Evolutionary conservation across 2,113 vertebrate genomes (phyloP).

Genomic region (Actinemys pallida): DNA sequence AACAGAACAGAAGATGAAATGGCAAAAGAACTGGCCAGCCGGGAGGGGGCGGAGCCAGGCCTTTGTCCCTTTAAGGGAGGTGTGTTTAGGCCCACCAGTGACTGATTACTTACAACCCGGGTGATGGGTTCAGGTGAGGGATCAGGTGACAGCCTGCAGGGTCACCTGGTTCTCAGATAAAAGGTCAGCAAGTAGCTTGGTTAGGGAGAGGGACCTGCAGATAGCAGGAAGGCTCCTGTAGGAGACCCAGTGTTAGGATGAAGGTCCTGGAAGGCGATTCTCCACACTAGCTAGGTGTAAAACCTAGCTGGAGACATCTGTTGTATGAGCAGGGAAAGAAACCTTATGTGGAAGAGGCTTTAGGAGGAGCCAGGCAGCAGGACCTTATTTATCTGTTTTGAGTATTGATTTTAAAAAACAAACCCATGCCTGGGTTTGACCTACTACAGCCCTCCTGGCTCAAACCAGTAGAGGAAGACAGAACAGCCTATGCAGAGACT

Average conservation of each 20-base stretch:
- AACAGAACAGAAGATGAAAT: conserved; percentile 2
- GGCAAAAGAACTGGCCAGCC: not conserved
- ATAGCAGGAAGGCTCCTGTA: not conserved
- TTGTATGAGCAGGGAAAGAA: not conserved
- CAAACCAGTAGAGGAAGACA: too few relatives aligned
- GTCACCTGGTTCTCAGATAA: not conserved
- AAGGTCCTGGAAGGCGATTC: not conserved
- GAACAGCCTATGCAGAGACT: not conserved
- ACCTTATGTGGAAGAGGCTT: not conserved
- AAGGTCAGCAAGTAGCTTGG: conserved; percentile 19
- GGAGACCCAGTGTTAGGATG: not conserved
- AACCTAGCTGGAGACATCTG: not conserved
- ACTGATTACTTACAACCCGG: conserved; percentile 4
- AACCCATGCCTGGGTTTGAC: not conserved
- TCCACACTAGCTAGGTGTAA: not conserved
- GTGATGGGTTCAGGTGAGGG: not conserved
- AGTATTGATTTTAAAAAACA: too few relatives aligned
- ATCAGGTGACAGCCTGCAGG: not conserved
- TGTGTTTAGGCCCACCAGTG: not conserved
- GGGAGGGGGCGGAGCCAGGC: not conserved
- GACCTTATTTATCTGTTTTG: not conserved
- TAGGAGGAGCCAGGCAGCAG: not conserved
- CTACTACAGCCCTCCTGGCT: not conserved
- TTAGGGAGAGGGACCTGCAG: not conserved
- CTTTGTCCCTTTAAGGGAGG: conserved; percentile 18